phyloP scores from a whole-genome alignment of 2,113 vertebrate species.

The Coreoperca whiteheadi region DNA sequence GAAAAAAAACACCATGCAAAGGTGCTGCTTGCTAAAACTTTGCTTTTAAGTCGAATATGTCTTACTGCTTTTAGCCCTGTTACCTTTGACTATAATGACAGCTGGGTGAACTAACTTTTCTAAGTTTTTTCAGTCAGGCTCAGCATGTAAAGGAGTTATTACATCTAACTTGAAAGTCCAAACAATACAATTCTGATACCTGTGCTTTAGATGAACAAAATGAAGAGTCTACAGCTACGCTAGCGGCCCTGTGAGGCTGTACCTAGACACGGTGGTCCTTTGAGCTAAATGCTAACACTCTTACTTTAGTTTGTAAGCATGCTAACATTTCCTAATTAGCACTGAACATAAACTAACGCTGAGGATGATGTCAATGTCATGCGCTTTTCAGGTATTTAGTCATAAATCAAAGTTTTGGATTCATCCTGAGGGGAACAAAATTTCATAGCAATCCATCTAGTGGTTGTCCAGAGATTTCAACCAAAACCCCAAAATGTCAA shows the following conservation, averaged over 20 bases:
- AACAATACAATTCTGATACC: not conserved
- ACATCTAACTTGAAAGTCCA: not conserved
- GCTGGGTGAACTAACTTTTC: not conserved
- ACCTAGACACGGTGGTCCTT: too few species aligned
- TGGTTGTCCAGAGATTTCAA: not conserved
- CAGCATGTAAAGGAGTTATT: not conserved
- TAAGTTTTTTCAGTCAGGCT: not conserved
- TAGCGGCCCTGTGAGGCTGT: too few species aligned
- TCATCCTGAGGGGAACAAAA: not conserved
- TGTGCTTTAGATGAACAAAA: not conserved
- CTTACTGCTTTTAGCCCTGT: not conserved
- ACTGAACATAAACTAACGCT: not conserved
- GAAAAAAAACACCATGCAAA: not conserved
- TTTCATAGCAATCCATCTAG: not conserved
- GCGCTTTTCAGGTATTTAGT: not conserved
- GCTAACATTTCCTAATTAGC: too few species aligned
- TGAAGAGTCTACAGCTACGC: not conserved
- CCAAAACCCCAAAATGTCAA: too few species aligned
- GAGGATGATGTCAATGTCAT: not conserved
- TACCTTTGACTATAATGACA: not conserved
- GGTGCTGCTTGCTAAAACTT: not conserved
- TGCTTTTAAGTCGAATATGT: slow-evolving; percentile 1
- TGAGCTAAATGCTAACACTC: not conserved
- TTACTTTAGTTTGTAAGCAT: too few species aligned
- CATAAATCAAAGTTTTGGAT: too few species aligned